phyloP scores from a whole-genome alignment of 2,888 invertebrate species.

The Lasioglossum lativentre region DNA sequence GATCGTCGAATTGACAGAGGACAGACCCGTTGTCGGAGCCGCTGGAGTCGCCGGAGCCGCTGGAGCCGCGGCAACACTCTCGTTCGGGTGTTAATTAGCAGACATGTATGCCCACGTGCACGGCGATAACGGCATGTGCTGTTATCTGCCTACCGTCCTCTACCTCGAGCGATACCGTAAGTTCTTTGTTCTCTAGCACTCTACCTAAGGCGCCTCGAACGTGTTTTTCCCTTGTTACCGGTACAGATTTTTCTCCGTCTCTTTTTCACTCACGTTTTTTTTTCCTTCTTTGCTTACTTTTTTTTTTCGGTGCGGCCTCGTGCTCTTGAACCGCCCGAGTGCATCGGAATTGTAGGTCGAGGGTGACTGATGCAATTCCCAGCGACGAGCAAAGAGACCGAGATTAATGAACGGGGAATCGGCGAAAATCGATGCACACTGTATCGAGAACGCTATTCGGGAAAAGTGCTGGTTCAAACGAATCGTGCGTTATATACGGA shows the following conservation, averaged over 20 bases:
- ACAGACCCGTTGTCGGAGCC: constrained; percentile 32
- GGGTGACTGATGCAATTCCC: constrained; percentile 12
- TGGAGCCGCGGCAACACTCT: constrained; percentile 36
- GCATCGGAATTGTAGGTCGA: neutral
- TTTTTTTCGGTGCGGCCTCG: neutral
- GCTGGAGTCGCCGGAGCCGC: constrained; percentile 31
- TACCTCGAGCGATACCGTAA: constrained; percentile 82
- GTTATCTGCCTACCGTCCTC: constrained; percentile 81
- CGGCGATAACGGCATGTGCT: constrained; percentile 83
- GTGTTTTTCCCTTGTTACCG: neutral
- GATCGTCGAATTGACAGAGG: constrained; percentile 54
- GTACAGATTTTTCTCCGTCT: constrained; percentile 13
- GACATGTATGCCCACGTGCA: constrained; percentile 82
- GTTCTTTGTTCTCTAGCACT: constrained; percentile 59
- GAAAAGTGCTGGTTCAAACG: neutral
- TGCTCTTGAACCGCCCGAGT: constrained; percentile 8
- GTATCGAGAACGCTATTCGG: neutral
- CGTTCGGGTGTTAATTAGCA: constrained; percentile 67
- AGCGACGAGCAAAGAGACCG: constrained; percentile 5
- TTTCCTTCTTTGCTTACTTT: neutral
- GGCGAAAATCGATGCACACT: neutral
- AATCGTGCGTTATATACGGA: neutral
- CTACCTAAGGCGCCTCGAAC: neutral
- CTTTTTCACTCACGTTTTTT: too few species aligned
- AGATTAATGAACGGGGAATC: constrained; percentile 12